Evolutionary conservation across 2,113 vertebrate species (phyloP).

Genomic region (Fulica atra): DNA sequence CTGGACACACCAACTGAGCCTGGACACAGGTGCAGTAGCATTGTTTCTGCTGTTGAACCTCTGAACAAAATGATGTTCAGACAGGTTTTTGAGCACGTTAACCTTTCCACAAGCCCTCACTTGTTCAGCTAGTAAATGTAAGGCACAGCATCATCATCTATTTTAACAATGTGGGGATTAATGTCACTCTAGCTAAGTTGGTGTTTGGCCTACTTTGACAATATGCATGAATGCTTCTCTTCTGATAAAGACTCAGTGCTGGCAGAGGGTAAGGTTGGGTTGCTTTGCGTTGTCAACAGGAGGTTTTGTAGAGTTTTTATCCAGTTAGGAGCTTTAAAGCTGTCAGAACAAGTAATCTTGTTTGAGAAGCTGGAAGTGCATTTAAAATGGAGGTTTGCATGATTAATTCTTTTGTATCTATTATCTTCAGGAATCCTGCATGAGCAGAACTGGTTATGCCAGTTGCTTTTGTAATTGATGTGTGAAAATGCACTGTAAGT

Average conservation of each 20-base stretch:
- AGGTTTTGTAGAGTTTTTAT: neutral
- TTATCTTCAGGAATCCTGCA: slow-evolving; percentile 14
- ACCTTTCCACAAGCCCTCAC: neutral
- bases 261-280: neutral
- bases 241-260: neutral
- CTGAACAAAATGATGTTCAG: neutral
- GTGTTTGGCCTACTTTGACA: neutral
- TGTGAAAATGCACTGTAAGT: neutral
- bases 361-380: neutral
- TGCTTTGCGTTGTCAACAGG: neutral
- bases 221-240: neutral
- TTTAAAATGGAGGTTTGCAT: neutral
- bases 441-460: neutral
- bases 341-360: neutral
- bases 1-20: neutral
- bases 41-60: neutral
- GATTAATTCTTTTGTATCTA: neutral
- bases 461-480: neutral
- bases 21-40: neutral
- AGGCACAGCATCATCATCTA: neutral
- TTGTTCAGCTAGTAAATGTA: neutral
- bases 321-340: neutral
- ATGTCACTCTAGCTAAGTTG: neutral
- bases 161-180: neutral
- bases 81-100: neutral